These are phyloP conservation scores for Rhodinocichla rosea DNA, from an alignment of 2,113 vertebrate genomes.

Conservation along the genomic window DNA sequence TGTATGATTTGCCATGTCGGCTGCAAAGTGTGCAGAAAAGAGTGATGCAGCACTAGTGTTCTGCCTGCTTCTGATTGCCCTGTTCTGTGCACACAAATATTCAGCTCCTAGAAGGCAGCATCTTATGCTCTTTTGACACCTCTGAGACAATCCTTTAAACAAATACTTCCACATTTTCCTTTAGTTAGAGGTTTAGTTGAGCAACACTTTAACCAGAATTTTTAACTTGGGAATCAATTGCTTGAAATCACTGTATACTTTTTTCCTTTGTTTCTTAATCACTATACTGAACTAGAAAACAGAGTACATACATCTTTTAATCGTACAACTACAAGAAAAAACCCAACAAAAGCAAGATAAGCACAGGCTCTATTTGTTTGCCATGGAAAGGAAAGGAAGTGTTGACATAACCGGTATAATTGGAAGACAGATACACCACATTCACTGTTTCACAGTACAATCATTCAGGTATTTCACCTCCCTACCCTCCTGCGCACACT, in stretches of 20 bases:
- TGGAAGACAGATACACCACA: neutral
- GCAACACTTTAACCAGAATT: neutral
- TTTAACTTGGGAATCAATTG: neutral
- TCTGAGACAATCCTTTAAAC: neutral
- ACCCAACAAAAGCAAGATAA: neutral
- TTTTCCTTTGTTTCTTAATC: neutral
- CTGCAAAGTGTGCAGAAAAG: neutral
- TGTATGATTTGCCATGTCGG: neutral
- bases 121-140: neutral
- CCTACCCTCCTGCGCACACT: fast-evolving
- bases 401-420: neutral
- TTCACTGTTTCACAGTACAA: neutral
- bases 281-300: neutral
- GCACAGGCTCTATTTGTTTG: neutral
- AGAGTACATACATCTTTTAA: neutral
- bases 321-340: neutral
- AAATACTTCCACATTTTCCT: neutral
- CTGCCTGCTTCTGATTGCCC: neutral
- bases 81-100: neutral
- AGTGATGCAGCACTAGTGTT: neutral
- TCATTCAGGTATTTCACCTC: neutral
- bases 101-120: neutral
- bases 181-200: neutral
- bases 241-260: neutral
- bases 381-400: neutral